These are phyloP conservation scores for Chloebia gouldiae DNA, from an alignment of 2,113 vertebrate species.

Conservation along the genomic window DNA sequence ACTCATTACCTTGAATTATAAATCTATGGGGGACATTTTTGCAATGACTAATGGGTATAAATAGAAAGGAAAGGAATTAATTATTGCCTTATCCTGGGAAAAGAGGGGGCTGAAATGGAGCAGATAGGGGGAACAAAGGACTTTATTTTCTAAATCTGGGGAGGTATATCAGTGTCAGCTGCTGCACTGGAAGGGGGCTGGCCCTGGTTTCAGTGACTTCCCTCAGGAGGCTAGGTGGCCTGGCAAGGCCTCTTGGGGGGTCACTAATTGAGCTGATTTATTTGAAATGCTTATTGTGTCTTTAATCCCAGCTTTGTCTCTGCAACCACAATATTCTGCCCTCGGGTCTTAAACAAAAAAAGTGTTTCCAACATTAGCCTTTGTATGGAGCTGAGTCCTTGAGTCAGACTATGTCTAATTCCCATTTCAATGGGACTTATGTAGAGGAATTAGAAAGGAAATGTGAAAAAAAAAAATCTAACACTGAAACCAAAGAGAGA, in stretches of 20 bases:
- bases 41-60: conserved; percentile 45
- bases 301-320: background rate
- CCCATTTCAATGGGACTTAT: background rate
- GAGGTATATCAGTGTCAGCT: background rate
- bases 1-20: background rate
- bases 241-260: background rate
- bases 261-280: background rate
- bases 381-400: background rate
- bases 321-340: background rate
- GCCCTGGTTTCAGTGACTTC: background rate
- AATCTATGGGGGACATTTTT: background rate
- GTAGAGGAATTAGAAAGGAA: background rate
- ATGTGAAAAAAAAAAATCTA: background rate
- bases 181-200: background rate
- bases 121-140: background rate
- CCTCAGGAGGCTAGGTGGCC: background rate
- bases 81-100: conserved; percentile 41
- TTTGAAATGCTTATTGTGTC: background rate
- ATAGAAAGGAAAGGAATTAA: conserved; percentile 53
- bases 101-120: conserved; percentile 36
- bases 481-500: background rate
- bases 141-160: background rate
- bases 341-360: accelerated
- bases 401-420: background rate
- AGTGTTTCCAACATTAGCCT: background rate